Conservation (phyloP, 2,797 vertebrate species). For the Podarcis lilfordi region DNA sequence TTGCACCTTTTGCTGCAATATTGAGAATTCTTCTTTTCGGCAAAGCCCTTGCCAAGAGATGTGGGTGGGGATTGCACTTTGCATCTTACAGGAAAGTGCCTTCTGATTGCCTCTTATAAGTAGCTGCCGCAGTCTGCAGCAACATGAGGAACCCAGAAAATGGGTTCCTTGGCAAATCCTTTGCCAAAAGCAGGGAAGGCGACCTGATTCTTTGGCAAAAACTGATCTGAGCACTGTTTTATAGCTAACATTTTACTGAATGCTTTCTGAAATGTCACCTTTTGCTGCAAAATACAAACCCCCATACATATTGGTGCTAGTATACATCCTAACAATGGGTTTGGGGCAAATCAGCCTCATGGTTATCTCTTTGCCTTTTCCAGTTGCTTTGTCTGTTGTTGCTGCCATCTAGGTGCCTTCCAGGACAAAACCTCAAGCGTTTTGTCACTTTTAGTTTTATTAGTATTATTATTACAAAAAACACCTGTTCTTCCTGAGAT, state of each 20-base stretch:
- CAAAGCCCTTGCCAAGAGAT: not conserved
- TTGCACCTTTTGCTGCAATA: not conserved
- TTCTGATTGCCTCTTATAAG: not conserved
- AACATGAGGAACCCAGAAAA: not conserved
- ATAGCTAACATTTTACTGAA: not conserved
- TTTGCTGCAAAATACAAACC: not conserved
- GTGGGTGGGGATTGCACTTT: not conserved
- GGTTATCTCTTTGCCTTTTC: not conserved
- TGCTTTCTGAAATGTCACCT: not conserved
- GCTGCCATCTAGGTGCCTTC: not conserved
- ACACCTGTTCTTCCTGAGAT: not conserved
- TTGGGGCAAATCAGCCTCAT: not conserved
- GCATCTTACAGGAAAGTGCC: not conserved
- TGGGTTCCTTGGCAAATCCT: not conserved
- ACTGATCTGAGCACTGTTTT: not conserved
- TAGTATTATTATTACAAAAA: not conserved
- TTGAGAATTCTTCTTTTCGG: not conserved
- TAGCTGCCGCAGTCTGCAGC: not conserved
- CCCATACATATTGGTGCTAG: not conserved
- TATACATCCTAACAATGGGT: not conserved
- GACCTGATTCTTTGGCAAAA: not conserved
- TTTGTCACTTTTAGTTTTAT: not conserved
- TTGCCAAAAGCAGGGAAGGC: not conserved
- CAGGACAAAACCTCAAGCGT: too few species aligned
- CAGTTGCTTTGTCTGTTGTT: not conserved